Conservation (phyloP, 1,140 invertebrate genomes). For the Lordiphosa mommai region DNA sequence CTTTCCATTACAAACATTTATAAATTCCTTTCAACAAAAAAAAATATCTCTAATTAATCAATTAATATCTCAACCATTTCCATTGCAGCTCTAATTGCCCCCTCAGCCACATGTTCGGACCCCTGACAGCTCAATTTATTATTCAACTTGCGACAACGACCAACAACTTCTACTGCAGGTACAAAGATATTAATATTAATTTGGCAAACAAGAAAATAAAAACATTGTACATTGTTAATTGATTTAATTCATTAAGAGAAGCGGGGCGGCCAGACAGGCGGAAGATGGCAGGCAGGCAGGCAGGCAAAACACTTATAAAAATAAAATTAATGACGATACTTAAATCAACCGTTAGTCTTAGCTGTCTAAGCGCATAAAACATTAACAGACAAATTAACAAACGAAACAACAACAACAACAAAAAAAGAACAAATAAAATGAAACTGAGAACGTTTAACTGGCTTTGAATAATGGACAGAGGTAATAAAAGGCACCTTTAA, state of each 20-base stretch:
- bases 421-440: background rate
- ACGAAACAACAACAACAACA: background rate
- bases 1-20: background rate
- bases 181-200: conserved; percentile 52
- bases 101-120: background rate
- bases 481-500: too few relatives aligned
- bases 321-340: conserved; percentile 43
- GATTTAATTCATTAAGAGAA: conserved; percentile 57
- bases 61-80: too few relatives aligned
- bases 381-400: conserved; percentile 7
- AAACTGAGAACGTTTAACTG: too few relatives aligned
- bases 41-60: background rate
- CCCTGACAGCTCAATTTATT: conserved; percentile 18
- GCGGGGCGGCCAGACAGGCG: background rate
- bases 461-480: too few relatives aligned
- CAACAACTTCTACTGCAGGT: conserved; percentile 28
- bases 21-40: background rate
- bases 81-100: background rate
- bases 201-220: conserved; percentile 51
- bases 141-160: conserved; percentile 27
- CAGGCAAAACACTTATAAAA: conserved; percentile 18
- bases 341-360: conserved; percentile 54
- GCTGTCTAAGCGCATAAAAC: conserved; percentile 4
- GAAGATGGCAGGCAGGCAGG: background rate
- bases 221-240: conserved; percentile 53